Evolutionary conservation across 2,797 vertebrate genomes (phyloP).

Genomic region (Rhabdophis nuchalis): DNA sequence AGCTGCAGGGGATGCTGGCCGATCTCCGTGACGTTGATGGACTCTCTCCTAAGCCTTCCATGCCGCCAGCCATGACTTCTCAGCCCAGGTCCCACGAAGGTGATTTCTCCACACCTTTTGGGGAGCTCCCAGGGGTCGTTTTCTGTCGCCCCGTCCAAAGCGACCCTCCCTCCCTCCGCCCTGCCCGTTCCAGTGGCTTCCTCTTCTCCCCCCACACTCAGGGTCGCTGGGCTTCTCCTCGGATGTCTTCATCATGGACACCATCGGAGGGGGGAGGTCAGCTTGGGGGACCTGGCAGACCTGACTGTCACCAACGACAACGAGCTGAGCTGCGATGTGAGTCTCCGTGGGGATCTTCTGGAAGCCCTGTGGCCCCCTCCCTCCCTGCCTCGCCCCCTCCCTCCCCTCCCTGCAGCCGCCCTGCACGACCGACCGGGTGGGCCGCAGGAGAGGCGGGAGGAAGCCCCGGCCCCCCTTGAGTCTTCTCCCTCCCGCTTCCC

Average conservation of each 20-base stretch:
- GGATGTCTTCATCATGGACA: constrained; percentile 89
- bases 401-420: too few species aligned
- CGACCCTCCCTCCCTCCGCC: not conserved
- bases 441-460: not conserved
- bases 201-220: constrained; percentile 60
- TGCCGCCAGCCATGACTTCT: constrained; percentile 75
- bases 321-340: constrained; percentile 87
- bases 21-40: constrained; percentile 75
- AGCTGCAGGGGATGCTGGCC: constrained; percentile 85
- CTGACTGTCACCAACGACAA: constrained; percentile 91
- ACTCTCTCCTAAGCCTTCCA: constrained; percentile 76
- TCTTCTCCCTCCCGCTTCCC: not conserved
- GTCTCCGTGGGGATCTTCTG: constrained; percentile 5
- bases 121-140: not conserved
- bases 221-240: constrained; percentile 85
- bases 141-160: not conserved
- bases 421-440: rapidly evolving
- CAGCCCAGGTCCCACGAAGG: constrained; percentile 82
- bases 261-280: constrained; percentile 85
- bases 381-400: not conserved
- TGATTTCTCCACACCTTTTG: constrained; percentile 48
- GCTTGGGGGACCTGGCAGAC: constrained; percentile 89
- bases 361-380: rapidly evolving
- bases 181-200: not conserved
- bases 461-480: too few species aligned